Evolutionary conservation across 2,888 invertebrate genomes (phyloP), one percentile per base, ranked within the genome.

Genomic region (Xylocampa areola): DNA sequence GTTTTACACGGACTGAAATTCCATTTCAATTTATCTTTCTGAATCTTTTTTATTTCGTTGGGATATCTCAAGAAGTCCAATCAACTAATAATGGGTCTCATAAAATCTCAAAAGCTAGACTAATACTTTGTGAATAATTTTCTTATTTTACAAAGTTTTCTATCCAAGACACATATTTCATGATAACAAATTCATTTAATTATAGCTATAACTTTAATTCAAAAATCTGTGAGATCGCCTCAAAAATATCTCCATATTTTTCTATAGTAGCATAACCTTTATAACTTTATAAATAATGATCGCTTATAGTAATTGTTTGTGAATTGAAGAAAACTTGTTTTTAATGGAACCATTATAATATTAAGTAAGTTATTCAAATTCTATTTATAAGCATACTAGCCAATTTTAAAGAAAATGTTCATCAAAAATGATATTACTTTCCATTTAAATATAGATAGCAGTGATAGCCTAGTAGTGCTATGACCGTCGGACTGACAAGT

Each of bases 61-160:
- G 35, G 27, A 29, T 17, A 36, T 52, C 14, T 45, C 32, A 4
- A 16, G 37, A 47, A 62, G 44, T 35, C 27, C 45, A 39, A 68
- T 64, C 59, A 54, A 49, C 44, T 41, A 29, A 49, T 58, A 69
- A 58, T 50, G 43, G 49, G 54, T 49, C 13, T 35, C 8, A n/a
- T n/a, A n/a, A n/a, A n/a, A n/a, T 27, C 7, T 33, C 52, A 51
- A 52, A 54, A 53, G 30, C 27, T 33, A 48, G 45, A 41, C 16
- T 32, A 36, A 39, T 39, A 55, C 45, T 52, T 52, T 35, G 8
- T n/a, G 19, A 40, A 55, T 50, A 0, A 52, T 48, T 65, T 50
- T 48, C 32, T 29, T 21, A 39, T n/a, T 36, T 30, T 23, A 2
- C 16, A 45, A 57, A 68, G 36, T 40, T 64, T 66, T 70, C 23